phyloP scores from a whole-genome alignment of 1,140 invertebrate genomes.

The Akabosia matsudoensis region DNA sequence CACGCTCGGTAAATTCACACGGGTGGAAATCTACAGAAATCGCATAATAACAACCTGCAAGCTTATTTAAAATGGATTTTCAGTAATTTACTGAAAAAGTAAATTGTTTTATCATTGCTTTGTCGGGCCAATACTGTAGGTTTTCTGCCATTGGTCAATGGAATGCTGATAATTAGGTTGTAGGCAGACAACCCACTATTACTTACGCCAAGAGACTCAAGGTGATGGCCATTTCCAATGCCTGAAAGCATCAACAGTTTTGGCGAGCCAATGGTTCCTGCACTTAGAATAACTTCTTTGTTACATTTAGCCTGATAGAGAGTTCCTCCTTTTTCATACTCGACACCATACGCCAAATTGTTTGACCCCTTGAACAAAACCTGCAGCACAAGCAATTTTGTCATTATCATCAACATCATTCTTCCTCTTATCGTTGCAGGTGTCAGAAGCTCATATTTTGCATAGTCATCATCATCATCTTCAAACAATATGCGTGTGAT shows the following conservation, averaged over 20 bases:
- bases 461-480: too few relatives aligned
- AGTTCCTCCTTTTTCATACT: slow-evolving; percentile 36
- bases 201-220: slow-evolving; percentile 50
- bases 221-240: slow-evolving; percentile 56
- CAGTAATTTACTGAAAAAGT: too few relatives aligned
- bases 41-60: too few relatives aligned
- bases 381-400: slow-evolving; percentile 23
- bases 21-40: slow-evolving; percentile 28
- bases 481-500: too few relatives aligned
- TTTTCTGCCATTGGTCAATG: too few relatives aligned
- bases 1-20: slow-evolving; percentile 64
- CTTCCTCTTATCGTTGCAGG: too few relatives aligned
- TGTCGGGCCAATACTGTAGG: too few relatives aligned
- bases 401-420: not conserved
- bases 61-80: too few relatives aligned
- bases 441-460: too few relatives aligned
- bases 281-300: slow-evolving; percentile 45
- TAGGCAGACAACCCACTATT: not conserved
- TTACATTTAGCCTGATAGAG: slow-evolving; percentile 26
- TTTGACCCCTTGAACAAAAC: slow-evolving; percentile 40
- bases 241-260: slow-evolving; percentile 61
- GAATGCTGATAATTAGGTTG: not conserved
- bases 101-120: too few relatives aligned
- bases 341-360: slow-evolving; percentile 41
- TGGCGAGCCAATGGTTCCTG: slow-evolving; percentile 51